Conservation (phyloP, 2,113 vertebrate genomes). For the Spea multiplicata region DNA sequence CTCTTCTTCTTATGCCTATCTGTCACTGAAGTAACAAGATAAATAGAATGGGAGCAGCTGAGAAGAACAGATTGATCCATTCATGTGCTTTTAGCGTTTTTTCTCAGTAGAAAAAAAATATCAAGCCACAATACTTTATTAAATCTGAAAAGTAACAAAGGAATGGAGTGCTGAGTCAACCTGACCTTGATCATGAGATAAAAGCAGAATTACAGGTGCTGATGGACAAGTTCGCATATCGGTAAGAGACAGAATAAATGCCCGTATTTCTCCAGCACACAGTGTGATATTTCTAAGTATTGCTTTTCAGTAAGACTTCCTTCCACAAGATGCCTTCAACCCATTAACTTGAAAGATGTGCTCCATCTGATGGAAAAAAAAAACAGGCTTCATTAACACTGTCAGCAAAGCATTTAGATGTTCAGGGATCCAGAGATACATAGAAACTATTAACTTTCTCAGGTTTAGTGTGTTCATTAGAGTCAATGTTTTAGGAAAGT, state of each 20-base stretch:
- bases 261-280: constrained; percentile 15
- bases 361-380: background rate
- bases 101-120: constrained; percentile 36
- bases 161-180: constrained; percentile 23
- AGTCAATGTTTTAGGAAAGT: too few relatives aligned
- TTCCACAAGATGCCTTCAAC: constrained; percentile 14
- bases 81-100: constrained; percentile 38
- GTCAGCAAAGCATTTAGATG: background rate
- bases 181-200: constrained; percentile 38
- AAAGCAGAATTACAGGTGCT: constrained; percentile 20
- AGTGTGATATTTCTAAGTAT: constrained; percentile 30
- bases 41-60: constrained; percentile 29
- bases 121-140: constrained; percentile 38
- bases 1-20: constrained; percentile 41
- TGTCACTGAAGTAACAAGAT: constrained; percentile 34
- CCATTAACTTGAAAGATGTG: constrained; percentile 7
- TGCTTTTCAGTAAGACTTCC: constrained; percentile 15
- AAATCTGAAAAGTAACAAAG: constrained; percentile 42
- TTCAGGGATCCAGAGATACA: background rate
- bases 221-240: constrained; percentile 27
- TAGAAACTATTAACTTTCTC: too few relatives aligned
- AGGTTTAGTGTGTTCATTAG: too few relatives aligned
- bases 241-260: constrained; percentile 24
- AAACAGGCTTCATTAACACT: background rate
- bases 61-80: constrained; percentile 47